Evolutionary conservation across 2,113 vertebrate genomes (phyloP), one percentile per base, ranked within the genome.

Genomic region (Siphamia tubifer): DNA sequence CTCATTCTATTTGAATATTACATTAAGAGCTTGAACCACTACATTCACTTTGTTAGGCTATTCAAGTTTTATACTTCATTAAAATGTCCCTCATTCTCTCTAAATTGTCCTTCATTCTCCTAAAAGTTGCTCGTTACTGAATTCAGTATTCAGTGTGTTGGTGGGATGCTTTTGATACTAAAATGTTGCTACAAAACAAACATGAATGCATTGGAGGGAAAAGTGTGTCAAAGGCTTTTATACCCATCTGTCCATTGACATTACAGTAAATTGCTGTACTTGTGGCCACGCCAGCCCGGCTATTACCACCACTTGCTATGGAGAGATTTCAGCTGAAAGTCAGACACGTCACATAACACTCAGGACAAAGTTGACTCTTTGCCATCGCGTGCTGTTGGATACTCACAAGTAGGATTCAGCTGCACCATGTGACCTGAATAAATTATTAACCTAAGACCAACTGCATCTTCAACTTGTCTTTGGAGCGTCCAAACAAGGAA

Each of bases 181-280:
- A 24, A 24, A 13, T 4, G 54, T 10, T 6, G 27, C 62, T 57
- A 61, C 9, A 55, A 48, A 48, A 31, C 2, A 3, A 66, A 34
- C 9, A 16, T 1, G 0, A 17, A 60, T 7, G 39, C 4, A 32
- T n/a, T 35, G 8, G 1, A 16, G 17, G 1, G 0, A 1, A 19
- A 25, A 35, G 8, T 5, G 16, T 21, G 17, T 16, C 25, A 51
- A 69, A 51, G 8, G 54, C 47, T 68, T 70, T 75, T 56, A 61
- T 31, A 42, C n/a, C 27, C 34, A 53, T 58, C 47, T 65, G 39
- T 38, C 43, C 9, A 25, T 20, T 73, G 31, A 38, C 56, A 74
- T 71, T 34, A 49, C 20, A 52, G 32, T 21, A 60, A 73, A 65
- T 63, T 68, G 13, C 44, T 47, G 16, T 45, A 25, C 47, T 52